A percentile compares a stretch with the other conserved stretches of the same genome.
phyloP scores from a whole-genome alignment of 2,797 vertebrate genomes.

The Cephalopachus bancanus region DNA sequence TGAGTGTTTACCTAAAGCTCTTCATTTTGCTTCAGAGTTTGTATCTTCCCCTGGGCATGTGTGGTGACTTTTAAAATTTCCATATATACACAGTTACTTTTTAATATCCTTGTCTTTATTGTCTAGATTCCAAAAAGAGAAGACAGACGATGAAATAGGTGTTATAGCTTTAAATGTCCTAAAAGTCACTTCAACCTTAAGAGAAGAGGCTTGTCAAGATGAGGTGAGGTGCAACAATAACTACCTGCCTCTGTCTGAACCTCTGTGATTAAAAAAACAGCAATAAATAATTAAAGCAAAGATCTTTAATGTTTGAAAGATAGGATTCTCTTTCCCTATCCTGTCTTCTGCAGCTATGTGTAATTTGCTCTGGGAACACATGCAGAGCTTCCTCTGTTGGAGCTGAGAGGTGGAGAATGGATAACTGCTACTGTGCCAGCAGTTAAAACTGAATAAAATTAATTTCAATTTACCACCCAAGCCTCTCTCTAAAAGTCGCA shows the following conservation, averaged over 20 bases:
- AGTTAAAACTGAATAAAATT: neutral
- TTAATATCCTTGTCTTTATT: neutral
- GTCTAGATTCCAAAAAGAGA: neutral
- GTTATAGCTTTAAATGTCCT: neutral
- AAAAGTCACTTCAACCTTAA: neutral
- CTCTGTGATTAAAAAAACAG: neutral
- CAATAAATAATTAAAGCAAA: neutral
- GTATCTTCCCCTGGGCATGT: neutral
- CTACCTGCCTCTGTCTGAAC: neutral
- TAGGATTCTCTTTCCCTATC: neutral
- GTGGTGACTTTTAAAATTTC: neutral
- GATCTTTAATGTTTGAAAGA: too few species aligned
- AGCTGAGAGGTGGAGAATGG: neutral
- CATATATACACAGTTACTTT: neutral
- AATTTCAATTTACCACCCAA: neutral
- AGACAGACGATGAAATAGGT: neutral
- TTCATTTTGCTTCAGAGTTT: neutral
- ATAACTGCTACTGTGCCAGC: neutral
- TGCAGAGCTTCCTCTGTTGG: neutral
- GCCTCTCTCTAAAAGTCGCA: neutral
- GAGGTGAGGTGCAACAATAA: neutral
- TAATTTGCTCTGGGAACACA: neutral
- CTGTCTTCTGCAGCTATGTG: too few species aligned
- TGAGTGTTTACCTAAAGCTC: neutral
- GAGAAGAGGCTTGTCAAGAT: too few species aligned